Evolutionary conservation across 2,113 vertebrate genomes (phyloP).

Genomic region (Thryonomys swinderianus): DNA sequence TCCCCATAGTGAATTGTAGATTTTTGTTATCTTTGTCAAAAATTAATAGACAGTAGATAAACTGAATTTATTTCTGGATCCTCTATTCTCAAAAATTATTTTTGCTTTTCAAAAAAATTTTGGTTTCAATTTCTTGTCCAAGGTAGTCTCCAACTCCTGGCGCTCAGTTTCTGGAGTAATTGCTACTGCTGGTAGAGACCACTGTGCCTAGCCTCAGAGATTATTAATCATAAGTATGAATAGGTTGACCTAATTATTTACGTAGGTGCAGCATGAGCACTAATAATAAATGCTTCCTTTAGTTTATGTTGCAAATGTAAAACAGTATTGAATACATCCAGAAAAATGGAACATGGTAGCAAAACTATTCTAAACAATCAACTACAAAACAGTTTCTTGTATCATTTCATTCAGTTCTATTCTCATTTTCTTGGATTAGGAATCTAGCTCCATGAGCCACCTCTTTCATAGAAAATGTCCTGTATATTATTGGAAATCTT

Average conservation of each 20-base stretch:
- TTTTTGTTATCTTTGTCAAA: background rate
- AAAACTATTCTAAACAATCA: background rate
- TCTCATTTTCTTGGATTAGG: background rate
- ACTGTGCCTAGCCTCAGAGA: background rate
- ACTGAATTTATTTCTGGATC: background rate
- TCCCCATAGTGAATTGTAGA: too few relatives aligned
- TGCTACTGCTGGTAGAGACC: too few relatives aligned
- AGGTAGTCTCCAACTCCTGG: background rate
- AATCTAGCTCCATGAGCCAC: background rate
- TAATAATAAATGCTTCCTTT: background rate
- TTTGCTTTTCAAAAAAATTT: background rate
- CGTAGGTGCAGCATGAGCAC: background rate
- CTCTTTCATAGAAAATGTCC: background rate
- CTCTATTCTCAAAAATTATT: background rate
- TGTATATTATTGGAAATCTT: slow-evolving; percentile 3
- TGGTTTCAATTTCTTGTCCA: background rate
- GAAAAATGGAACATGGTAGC: background rate
- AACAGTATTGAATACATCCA: background rate
- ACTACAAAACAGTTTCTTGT: background rate
- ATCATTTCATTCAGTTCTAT: background rate
- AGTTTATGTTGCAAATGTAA: background rate
- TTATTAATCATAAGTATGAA: background rate
- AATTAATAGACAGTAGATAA: background rate
- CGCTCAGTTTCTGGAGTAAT: background rate
- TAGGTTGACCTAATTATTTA: slow-evolving; percentile 13